These are phyloP conservation scores for Phymanthus crucifer DNA, from an alignment of 92 coral and sea anemone genomes.

Conservation along the genomic window DNA sequence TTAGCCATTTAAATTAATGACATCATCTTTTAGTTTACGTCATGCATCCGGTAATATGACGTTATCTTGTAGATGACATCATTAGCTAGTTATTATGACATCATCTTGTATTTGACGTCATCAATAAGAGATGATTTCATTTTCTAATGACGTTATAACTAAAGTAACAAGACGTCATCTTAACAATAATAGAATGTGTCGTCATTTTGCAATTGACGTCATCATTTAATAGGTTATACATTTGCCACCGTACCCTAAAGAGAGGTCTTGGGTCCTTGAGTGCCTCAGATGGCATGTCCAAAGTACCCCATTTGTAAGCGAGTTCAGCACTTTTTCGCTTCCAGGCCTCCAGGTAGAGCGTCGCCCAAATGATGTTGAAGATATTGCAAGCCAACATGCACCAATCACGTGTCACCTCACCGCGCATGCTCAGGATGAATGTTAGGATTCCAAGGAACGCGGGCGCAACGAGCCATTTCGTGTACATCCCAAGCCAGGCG, in stretches of 20 bases:
- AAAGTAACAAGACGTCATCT: too few species aligned
- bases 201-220: too few species aligned
- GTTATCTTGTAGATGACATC: too few species aligned
- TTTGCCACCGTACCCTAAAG: slow-evolving; percentile 58
- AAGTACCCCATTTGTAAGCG: slow-evolving; percentile 98
- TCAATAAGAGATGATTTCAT: too few species aligned
- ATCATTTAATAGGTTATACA: neutral
- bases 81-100: neutral
- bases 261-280: slow-evolving; percentile 93
- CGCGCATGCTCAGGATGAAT: slow-evolving; percentile 79
- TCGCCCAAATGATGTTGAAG: slow-evolving; percentile 99
- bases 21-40: too few species aligned
- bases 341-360: slow-evolving; percentile 99
- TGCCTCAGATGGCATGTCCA: slow-evolving; percentile 98
- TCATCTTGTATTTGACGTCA: neutral
- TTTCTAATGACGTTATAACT: neutral
- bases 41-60: too few species aligned
- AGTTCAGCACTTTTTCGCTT: slow-evolving; percentile 97
- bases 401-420: slow-evolving; percentile 98
- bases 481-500: slow-evolving; percentile 99
- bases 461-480: slow-evolving; percentile 98
- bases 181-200: too few species aligned
- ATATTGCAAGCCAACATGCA: slow-evolving; percentile 92
- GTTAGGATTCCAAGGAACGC: slow-evolving; percentile 90
- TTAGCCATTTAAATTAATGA: too few species aligned